Base-by-base conservation (phyloP, 2,797 vertebrate species). In the Pelochelys cantorii region DNA sequence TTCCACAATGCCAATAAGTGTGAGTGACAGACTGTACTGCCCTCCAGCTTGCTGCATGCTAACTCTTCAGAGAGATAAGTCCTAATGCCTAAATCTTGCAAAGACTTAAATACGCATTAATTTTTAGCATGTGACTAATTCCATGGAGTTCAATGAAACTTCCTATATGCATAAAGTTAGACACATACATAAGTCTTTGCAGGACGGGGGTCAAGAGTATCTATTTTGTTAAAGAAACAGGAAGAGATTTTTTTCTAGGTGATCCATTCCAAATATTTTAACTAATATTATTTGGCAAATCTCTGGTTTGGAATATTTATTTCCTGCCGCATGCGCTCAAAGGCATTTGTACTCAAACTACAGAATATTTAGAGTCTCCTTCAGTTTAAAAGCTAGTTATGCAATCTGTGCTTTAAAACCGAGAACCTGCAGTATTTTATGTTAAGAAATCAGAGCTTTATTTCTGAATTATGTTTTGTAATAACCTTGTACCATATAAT, bases 391-490 rank as follows among this genome's bases (percentile, higher is more conserved):
- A 55, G 20, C 62, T 90, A 85, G 80, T 57, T 93, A 27, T 34
- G 79, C 91, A 87, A 68, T 86, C 92, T 95, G 91, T 86, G 92
- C 90, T 90, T 96, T 96, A 92, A 95, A 94, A 81, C 83, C 84
- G 85, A 93, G 91, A 97, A 86, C 17, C 65, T 93, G 93, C 90
- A 89, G 90, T 95, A 93, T 85, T 84, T 87, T 93, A 87, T 87
- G 93, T 86, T 92, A 83, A 91, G 86, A 90, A 90, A 87, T 86
- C 94, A 83, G 71, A 97, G 89, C 79, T 96, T 88, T 91, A 89
- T 95, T 91, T 92, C 92, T 93, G 52, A 37, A 42, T 68, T 54
- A 53, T 90, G 91, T 96, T 97, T 96, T 97, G 85, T 97, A 96
- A 92, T 92, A 96, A 95, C 81, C 60, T 42, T 97, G 93, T 96